Base-by-base conservation (phyloP, 2,113 vertebrate genomes). In the Microtus ochrogaster region DNA sequence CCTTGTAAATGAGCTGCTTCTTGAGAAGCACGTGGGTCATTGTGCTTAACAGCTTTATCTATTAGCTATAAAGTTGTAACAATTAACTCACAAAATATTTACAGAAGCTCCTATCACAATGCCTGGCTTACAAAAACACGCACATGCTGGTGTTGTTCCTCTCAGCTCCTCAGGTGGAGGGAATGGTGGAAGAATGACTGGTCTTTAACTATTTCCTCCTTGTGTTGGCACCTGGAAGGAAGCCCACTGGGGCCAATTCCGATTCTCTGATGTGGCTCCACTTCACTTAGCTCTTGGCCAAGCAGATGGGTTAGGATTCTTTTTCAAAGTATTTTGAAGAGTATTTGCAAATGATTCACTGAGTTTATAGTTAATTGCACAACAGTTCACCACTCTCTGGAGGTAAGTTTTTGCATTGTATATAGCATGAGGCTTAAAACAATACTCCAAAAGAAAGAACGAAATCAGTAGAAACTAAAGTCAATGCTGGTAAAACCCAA, bases 51-150 rank as follows among this genome's bases (percentile, higher is more conserved):
- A 87, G 39, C 41, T 14, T 95, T 97, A 89, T 52, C 77, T 58
- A 78, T 90, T 85, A 87, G 68, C 85, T 95, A 68, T 91, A 89
- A 89, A 68, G 55, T 44, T 70, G 17, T 65, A 91, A 85, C 55
- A n/a, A 77, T 77, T 91, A 89, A 90, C 44, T 68, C 90, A 84
- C 39, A 89, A 94, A 88, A 41, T 96, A 95, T 92, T 94, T 92
- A 26, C 66, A 63, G 78, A 97, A 28, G 6, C 5, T 94, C 61
- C 52, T 89, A 85, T 33, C 47, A 79, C 39, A 36, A 61, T 58
- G 70, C 63, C 14, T 91, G 33, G 24, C 6, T 82, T 82, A 58
- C 39, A 39, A 55, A 28, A 83, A 89, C 12, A 5, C 7, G 2
- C 44, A 33, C 55, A 68, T 33, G 61, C 77, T 33, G 17, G 2